Evolutionary conservation across 2,113 vertebrate species (phyloP).

Genomic region (Epinephelus lanceolatus): DNA sequence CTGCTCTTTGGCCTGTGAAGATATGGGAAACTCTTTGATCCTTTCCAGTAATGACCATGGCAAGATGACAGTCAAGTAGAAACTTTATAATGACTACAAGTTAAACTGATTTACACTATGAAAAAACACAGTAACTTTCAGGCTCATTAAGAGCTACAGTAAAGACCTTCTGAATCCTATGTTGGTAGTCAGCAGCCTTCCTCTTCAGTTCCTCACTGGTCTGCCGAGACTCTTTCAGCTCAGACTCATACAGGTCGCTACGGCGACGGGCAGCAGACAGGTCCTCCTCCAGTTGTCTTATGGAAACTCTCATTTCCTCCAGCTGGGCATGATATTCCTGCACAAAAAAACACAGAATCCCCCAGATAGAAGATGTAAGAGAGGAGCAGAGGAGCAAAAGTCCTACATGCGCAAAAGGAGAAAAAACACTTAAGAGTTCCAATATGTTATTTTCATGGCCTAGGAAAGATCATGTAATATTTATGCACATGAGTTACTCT

Average conservation of each 20-base stretch:
- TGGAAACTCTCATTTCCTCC: slow-evolving; percentile 97
- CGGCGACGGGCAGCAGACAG: slow-evolving; percentile 95
- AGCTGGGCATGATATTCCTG: slow-evolving; percentile 98
- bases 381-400: background rate
- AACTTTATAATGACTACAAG: background rate
- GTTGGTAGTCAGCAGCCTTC: slow-evolving; percentile 94
- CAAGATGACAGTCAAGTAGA: background rate
- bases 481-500: no score
- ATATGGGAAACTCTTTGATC: slow-evolving; percentile 2
- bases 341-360: background rate
- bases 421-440: background rate
- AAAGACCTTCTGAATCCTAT: slow-evolving; percentile 93
- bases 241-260: slow-evolving; percentile 95
- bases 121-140: background rate
- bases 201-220: slow-evolving; percentile 95
- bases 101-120: background rate
- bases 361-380: background rate
- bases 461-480: no score
- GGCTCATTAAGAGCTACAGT: background rate
- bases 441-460: background rate
- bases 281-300: slow-evolving; percentile 97
- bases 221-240: slow-evolving; percentile 94
- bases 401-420: background rate
- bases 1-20: slow-evolving; percentile 94
- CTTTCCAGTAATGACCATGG: background rate